Conservation (phyloP, 2,113 vertebrate genomes). For the Chaetodon trifascialis region DNA sequence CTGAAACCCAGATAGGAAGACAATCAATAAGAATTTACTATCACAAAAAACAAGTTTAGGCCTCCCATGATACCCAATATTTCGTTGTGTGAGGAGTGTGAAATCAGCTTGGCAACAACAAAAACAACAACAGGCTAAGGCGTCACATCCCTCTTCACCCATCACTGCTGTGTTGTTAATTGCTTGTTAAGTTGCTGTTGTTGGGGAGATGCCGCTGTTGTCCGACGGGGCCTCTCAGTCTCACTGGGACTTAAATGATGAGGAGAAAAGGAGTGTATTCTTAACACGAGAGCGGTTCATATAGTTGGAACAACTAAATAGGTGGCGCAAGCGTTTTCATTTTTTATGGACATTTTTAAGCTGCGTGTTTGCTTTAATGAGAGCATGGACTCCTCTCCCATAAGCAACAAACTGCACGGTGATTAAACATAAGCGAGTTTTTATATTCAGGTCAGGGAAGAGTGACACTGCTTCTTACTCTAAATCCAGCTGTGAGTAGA, state of each 20-base stretch:
- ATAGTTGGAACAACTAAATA: slow-evolving; percentile 11
- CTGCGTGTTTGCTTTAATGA: neutral
- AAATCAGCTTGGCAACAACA: slow-evolving; percentile 29
- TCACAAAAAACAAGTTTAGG: neutral
- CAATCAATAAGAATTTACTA: neutral
- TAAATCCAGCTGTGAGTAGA: slow-evolving; percentile 90
- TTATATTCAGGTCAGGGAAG: neutral
- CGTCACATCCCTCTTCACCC: slow-evolving; percentile 14
- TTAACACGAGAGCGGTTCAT: slow-evolving; percentile 15
- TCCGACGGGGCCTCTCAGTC: slow-evolving; percentile 61
- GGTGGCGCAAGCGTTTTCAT: neutral
- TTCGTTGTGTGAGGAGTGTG: neutral
- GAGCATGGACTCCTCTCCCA: neutral
- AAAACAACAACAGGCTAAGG: neutral
- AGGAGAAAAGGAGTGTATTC: slow-evolving; percentile 38
- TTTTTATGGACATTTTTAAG: neutral
- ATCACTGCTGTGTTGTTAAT: slow-evolving; percentile 45
- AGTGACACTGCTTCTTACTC: slow-evolving; percentile 80
- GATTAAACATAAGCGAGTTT: neutral
- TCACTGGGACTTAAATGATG: slow-evolving; percentile 41
- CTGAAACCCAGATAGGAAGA: slow-evolving; percentile 75
- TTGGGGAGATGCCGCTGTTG: slow-evolving; percentile 70
- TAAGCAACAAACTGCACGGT: neutral
- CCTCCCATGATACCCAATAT: neutral
- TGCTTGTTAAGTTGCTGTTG: slow-evolving; percentile 64